These are phyloP conservation scores for Blera fallax DNA, from an alignment of 2,888 invertebrate genomes.

Conservation along the genomic window DNA sequence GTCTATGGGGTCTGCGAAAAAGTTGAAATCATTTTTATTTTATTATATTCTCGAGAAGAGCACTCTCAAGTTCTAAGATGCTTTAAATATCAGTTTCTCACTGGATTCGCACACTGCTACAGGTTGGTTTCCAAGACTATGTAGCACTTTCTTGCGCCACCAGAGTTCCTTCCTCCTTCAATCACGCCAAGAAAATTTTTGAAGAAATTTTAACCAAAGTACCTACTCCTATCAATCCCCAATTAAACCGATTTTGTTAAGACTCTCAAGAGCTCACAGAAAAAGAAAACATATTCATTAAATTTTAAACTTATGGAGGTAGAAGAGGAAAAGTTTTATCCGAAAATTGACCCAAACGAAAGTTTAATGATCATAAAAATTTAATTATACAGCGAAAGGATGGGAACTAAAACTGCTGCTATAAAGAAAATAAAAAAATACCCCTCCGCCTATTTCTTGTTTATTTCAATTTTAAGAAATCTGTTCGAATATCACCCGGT, in stretches of 20 bases:
- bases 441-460: neutral
- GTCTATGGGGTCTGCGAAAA: too few species aligned
- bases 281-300: conserved; percentile 13
- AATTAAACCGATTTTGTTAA: conserved; percentile 27
- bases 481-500: neutral
- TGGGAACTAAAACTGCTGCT: neutral
- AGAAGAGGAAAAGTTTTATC: conserved; percentile 23
- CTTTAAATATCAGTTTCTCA: too few species aligned
- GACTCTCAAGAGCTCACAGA: neutral
- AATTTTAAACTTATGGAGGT: conserved; percentile 28
- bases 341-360: conserved; percentile 50
- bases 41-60: too few species aligned
- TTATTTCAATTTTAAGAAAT: neutral
- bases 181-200: neutral
- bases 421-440: too few species aligned
- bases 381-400: conserved; percentile 30
- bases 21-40: too few species aligned
- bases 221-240: neutral
- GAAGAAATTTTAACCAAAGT: conserved; percentile 1
- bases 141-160: too few species aligned
- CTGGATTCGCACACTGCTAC: too few species aligned
- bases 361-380: conserved; percentile 61
- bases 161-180: neutral
- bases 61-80: too few species aligned
- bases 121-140: too few species aligned